phyloP scores from a whole-genome alignment of 2,113 vertebrate genomes.

The Tupaia chinensis region DNA sequence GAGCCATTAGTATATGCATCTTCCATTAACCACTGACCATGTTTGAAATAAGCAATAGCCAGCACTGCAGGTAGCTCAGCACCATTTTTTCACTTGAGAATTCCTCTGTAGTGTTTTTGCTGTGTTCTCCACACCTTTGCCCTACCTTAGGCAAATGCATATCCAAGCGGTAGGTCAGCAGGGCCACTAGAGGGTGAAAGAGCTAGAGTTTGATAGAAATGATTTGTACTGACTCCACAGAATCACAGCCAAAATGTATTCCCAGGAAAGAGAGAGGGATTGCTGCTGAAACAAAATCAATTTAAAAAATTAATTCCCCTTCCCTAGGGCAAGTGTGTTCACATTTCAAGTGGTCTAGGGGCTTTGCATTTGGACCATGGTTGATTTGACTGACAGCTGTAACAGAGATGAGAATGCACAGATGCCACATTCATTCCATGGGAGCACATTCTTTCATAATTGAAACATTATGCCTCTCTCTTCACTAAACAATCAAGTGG shows the following conservation, averaged over 20 bases:
- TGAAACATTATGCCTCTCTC: slow-evolving; percentile 49
- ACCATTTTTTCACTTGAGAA: background rate
- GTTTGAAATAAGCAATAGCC: background rate
- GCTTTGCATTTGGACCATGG: background rate
- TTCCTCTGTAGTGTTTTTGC: background rate
- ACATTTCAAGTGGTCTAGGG: slow-evolving; percentile 8
- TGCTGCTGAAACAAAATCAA: slow-evolving; percentile 62
- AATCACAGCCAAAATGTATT: slow-evolving; percentile 39
- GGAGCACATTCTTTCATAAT: slow-evolving; percentile 20
- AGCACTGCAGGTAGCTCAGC: background rate
- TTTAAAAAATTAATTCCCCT: slow-evolving; percentile 28
- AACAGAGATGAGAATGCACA: background rate
- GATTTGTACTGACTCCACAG: slow-evolving; percentile 29
- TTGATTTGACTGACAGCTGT: slow-evolving; percentile 57
- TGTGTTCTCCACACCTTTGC: background rate
- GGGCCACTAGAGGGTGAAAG: background rate
- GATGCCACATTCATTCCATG: slow-evolving; percentile 29
- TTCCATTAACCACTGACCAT: background rate
- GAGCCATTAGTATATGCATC: background rate
- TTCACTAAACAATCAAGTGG: slow-evolving; percentile 52
- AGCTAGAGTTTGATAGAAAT: slow-evolving; percentile 7
- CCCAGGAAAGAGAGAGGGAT: background rate
- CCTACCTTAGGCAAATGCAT: background rate
- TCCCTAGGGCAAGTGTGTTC: background rate
- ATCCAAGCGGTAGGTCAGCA: background rate